Base-by-base conservation (phyloP, 2,797 vertebrate species). In the Manis pentadactyla region DNA sequence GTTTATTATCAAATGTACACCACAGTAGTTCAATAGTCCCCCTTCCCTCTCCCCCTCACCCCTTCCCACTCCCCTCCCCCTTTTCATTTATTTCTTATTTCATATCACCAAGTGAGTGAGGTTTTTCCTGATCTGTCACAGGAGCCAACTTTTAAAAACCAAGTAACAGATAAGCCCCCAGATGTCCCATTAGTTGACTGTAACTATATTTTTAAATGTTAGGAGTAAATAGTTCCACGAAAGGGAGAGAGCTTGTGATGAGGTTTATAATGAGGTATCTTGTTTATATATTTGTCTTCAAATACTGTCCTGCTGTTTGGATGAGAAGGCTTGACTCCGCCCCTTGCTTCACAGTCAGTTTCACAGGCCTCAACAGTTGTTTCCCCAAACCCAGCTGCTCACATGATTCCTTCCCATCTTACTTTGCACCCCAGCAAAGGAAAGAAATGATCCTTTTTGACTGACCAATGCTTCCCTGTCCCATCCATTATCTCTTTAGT, bases 141-240 rank as follows among this genome's bases (percentile, higher is more conserved):
- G 63, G 87, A 97, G 92, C 83, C 83, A 79, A 27, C 93, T 92
- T 78, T 78, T 86, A 95, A 90, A 90, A 53, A 49, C 79, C 31
- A 49, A 25, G 31, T 78, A 87, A 91, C 59, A 0, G 42, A 90
- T 66, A 94, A 97, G 46, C 12, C 86, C 55, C 84, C 19, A 93
- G 96, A 89, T 97, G 97, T 79, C 97, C 94, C 96, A 86, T 98
- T 98, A 98, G 97, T 95, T 94, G 55, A 97, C 84, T 93, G 84
- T 49, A 90, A 57, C 88, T 96, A 57, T 92, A 42, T 79, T 89
- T 87, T 97, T 97, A 97, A 96, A 97, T 95, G 93, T 97, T 93
- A 94, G 97, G 97, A 29, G 66, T 91, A 97, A 93, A 79, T 93
- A 97, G 92, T 81, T 59, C 86, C 96, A 42, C 96, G 89, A 98